Conservation (phyloP, 2,888 invertebrate species). For the Pandemis heparana region DNA sequence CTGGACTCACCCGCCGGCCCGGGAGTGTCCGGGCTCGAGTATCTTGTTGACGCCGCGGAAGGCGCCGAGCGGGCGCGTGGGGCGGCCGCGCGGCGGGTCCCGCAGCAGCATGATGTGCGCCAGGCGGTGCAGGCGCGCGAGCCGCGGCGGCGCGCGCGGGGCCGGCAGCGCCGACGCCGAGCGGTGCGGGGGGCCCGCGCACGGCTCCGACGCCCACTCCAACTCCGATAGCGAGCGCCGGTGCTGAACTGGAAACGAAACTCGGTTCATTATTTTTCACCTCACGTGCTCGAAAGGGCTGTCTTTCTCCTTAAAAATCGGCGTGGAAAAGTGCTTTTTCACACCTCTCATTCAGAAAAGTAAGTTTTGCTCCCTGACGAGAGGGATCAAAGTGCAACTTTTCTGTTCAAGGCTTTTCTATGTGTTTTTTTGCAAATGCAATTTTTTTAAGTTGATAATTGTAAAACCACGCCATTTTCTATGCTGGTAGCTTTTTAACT, state of each 20-base stretch:
- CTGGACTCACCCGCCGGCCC: constrained; percentile 65
- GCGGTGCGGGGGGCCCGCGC: constrained; percentile 53
- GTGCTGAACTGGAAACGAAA: constrained; percentile 83
- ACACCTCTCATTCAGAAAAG: no score
- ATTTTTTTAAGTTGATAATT: no score
- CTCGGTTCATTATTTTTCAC: no score
- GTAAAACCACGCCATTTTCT: no score
- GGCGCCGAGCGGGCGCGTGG: constrained; percentile 90
- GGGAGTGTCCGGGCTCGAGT: constrained; percentile 87
- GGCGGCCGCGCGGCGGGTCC: constrained; percentile 88
- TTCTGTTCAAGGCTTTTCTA: no score
- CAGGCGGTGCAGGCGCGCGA: constrained; percentile 87
- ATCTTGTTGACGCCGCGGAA: constrained; percentile 94
- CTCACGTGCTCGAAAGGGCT: no score
- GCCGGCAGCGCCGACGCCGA: constrained; percentile 53
- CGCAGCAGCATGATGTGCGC: constrained; percentile 95
- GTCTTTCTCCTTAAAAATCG: no score
- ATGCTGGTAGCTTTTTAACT: no score
- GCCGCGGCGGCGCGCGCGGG: constrained; percentile 66
- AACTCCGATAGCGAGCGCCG: constrained; percentile 91
- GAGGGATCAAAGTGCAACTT: no score
- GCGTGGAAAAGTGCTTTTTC: no score
- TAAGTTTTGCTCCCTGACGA: no score
- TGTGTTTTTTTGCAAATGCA: no score
- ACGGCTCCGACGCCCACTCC: constrained; percentile 86